A percentile compares a stretch with the other conserved stretches of the same genome.
Evolutionary conservation across 2,113 vertebrate genomes (phyloP).

Genomic region (Chionodraco myersi): DNA sequence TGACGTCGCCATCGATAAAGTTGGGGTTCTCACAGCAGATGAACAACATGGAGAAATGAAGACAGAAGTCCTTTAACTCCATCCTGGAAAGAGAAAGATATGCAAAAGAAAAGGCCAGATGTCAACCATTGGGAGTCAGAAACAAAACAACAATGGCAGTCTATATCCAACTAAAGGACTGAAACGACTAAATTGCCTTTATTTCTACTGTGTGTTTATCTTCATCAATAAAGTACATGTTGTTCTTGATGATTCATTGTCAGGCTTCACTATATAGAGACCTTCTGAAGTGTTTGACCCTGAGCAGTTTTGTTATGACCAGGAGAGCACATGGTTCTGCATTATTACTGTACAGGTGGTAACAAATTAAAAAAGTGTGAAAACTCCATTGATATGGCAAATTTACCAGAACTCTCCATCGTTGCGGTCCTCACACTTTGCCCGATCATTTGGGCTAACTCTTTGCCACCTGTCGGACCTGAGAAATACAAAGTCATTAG

Average conservation of each 20-base stretch:
- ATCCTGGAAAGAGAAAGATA: conserved; percentile 44
- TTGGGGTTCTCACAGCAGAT: conserved; percentile 68
- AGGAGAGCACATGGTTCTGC: background rate
- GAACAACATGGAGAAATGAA: background rate
- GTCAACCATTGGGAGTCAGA: background rate
- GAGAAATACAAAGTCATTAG: background rate
- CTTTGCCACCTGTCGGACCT: conserved; percentile 48
- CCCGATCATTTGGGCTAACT: conserved; percentile 36
- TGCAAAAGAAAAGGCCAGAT: background rate
- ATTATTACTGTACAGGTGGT: background rate
- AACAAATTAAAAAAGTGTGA: too few relatives aligned
- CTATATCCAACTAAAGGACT: background rate
- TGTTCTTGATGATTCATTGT: background rate
- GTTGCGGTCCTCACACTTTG: conserved; percentile 18
- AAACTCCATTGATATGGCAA: too few relatives aligned
- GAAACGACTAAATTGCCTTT: background rate
- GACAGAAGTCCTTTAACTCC: conserved; percentile 59
- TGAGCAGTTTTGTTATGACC: background rate
- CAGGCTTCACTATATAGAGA: background rate
- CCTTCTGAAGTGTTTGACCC: background rate
- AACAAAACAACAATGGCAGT: background rate
- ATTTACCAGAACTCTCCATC: conserved; percentile 71
- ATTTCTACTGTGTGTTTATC: background rate
- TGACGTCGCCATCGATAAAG: conserved; percentile 53
- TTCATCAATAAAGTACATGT: background rate